Base-by-base conservation (phyloP, 2,113 vertebrate genomes). In the Xenotilapia caudafasciata region DNA sequence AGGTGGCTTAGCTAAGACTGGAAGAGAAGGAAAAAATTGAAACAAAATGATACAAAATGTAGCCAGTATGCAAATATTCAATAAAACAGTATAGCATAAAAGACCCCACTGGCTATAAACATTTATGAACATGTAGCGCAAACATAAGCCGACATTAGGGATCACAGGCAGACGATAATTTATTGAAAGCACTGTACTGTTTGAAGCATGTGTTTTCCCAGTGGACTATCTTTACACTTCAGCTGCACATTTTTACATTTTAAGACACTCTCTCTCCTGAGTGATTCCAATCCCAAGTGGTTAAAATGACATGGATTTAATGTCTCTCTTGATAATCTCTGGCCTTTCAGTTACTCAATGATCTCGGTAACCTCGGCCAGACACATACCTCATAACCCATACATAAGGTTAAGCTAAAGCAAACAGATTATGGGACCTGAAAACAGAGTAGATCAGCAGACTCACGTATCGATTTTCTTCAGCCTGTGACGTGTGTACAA, bases 401-500 rank as follows among this genome's bases (percentile, higher is more conserved):
- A 89, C 89, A 85, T 54, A 35, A 83, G 80, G 45, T 90, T 87
- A 65, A 65, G 70, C 82, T 85, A 77, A 87, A 90, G 88, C 83
- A 88, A 91, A 93, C 90, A 84, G 42, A 92, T 91, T 83, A 88
- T 38, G 19, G 28, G 82, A 83, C 26, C 79, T 82, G 60, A 38
- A 88, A 84, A 54, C 45, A 56, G 42, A 80, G 86, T 68, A 86
- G 80, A 90, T 88, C 82, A 83, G 60, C 84, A 85, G 65, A 83
- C 79, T 86, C 79, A 26, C 35, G 19, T 88, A 93, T 93, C 68
- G 92, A 93, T 93, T 83, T 88, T 75, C 40, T 83, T 49, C 79
- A 47, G 68, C 49, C 56, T 73, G 65, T 82, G 75, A 88, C 33
- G 17, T 75, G 88, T 85, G 83, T 83, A 92, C 65, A 90, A 90